phyloP scores from a whole-genome alignment of 2,888 invertebrate genomes.

The Dromius quadrimaculatus region DNA sequence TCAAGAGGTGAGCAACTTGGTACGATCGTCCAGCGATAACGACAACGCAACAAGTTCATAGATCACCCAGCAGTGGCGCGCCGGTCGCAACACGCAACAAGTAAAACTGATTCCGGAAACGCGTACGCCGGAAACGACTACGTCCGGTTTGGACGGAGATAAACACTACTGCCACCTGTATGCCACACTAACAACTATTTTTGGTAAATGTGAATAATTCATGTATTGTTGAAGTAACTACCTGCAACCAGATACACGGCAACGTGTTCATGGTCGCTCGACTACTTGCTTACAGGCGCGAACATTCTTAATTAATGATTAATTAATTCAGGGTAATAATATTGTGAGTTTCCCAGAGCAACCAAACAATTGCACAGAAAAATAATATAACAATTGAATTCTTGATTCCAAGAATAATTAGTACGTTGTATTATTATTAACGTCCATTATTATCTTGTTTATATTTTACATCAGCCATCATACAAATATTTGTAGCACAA shows the following conservation, averaged over 20 bases:
- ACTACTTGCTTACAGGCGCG: background rate
- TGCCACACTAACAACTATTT: constrained; percentile 28
- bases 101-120: constrained; percentile 39
- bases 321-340: too few species aligned
- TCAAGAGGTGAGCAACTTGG: background rate
- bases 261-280: background rate
- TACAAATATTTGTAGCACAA: too few species aligned
- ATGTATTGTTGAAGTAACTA: background rate
- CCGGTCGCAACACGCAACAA: constrained; percentile 42
- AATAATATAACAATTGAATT: too few species aligned
- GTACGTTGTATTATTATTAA: too few species aligned
- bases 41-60: constrained; percentile 45
- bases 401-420: too few species aligned
- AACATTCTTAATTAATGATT: too few species aligned
- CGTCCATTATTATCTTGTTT: too few species aligned
- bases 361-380: too few species aligned
- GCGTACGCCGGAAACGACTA: constrained; percentile 45
- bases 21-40: constrained; percentile 6
- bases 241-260: constrained; percentile 17
- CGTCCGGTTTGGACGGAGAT: constrained; percentile 36
- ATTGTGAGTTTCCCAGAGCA: too few species aligned
- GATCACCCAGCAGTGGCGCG: constrained; percentile 33
- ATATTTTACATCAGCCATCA: too few species aligned
- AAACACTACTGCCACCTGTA: constrained; percentile 35
- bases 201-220: constrained; percentile 28